Conservation (phyloP, 2,888 invertebrate species). For the Bruchidius siliquastri region DNA sequence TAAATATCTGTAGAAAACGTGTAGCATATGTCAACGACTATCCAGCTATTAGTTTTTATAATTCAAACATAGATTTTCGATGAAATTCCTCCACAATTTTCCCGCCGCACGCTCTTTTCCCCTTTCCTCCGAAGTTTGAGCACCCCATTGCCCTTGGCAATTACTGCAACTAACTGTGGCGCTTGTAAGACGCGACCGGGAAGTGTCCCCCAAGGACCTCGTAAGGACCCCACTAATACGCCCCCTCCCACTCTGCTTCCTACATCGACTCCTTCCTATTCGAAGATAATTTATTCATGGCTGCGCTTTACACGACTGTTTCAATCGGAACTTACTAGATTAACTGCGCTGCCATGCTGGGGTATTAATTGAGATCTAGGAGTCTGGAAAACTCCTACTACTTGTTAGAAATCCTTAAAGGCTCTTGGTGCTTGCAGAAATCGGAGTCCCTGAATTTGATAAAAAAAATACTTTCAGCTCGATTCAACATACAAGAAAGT, state of each 20-base stretch:
- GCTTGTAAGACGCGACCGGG: slow-evolving; percentile 42
- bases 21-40: too few relatives aligned
- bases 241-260: slow-evolving; percentile 38
- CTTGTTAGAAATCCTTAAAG: too few relatives aligned
- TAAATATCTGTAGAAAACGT: too few relatives aligned
- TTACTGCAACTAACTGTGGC: not conserved
- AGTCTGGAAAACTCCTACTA: not conserved
- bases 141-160: not conserved
- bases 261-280: slow-evolving; percentile 30
- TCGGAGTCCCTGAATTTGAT: too few relatives aligned
- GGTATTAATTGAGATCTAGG: not conserved
- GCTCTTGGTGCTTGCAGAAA: too few relatives aligned
- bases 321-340: slow-evolving; percentile 31
- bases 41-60: too few relatives aligned
- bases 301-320: slow-evolving; percentile 41
- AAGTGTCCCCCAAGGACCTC: slow-evolving; percentile 43
- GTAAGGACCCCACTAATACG: slow-evolving; percentile 40
- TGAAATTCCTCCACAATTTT: not conserved
- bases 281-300: slow-evolving; percentile 46
- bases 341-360: not conserved
- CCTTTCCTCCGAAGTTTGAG: not conserved
- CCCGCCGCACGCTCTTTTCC: not conserved
- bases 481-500: too few relatives aligned
- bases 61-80: too few relatives aligned
- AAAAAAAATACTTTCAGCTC: too few relatives aligned